phyloP scores from a whole-genome alignment of 2,888 invertebrate species.

The Chelonus formosanus region DNA sequence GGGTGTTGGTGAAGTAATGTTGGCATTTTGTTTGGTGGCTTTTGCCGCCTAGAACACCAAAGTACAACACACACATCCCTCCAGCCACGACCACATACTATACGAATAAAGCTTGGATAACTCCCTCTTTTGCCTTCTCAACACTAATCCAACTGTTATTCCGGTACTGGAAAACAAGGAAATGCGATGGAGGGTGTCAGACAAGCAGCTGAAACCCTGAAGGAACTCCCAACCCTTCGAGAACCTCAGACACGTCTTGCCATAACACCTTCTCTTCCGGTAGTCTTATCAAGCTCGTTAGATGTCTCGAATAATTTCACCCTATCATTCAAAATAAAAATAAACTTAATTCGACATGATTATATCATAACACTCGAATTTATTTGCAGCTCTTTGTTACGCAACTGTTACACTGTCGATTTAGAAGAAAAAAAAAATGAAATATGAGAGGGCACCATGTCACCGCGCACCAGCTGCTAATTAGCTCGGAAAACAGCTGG shows the following conservation, averaged over 20 bases:
- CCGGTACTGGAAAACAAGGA: slow-evolving; percentile 14
- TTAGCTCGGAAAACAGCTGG: slow-evolving; percentile 47
- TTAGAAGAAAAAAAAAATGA: slow-evolving; percentile 7
- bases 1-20: background rate
- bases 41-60: background rate
- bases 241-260: slow-evolving; percentile 8
- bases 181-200: slow-evolving; percentile 4
- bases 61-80: slow-evolving; percentile 1
- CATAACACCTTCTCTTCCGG: slow-evolving; percentile 19
- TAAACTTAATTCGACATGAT: background rate
- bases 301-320: slow-evolving; percentile 21
- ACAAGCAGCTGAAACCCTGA: slow-evolving; percentile 8
- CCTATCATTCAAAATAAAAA: slow-evolving; percentile 12
- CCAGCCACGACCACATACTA: slow-evolving; percentile 16
- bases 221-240: background rate
- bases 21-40: slow-evolving; percentile 10
- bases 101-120: slow-evolving; percentile 16
- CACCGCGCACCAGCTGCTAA: slow-evolving; percentile 41
- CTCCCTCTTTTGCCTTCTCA: slow-evolving; percentile 3
- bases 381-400: too few relatives aligned
- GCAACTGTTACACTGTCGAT: background rate
- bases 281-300: slow-evolving; percentile 29
- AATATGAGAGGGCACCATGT: slow-evolving; percentile 2
- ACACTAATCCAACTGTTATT: slow-evolving; percentile 25
- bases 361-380: too few relatives aligned